Evolutionary conservation across 2,113 vertebrate genomes (phyloP).

Genomic region (Cyprinodon brontotheroides): DNA sequence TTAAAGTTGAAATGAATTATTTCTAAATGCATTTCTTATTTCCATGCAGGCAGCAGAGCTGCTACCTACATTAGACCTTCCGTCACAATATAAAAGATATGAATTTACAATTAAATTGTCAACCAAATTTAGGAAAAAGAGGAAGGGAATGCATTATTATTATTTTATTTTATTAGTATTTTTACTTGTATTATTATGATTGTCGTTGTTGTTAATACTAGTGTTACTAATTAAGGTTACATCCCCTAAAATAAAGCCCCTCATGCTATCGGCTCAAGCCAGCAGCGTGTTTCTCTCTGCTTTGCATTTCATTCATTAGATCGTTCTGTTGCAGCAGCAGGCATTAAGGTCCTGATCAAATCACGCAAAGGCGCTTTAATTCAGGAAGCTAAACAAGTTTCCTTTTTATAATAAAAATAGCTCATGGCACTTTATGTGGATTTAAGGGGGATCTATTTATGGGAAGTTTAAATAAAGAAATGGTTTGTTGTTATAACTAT

Average conservation of each 20-base stretch:
- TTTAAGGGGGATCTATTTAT: background rate
- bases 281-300: background rate
- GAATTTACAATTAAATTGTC: background rate
- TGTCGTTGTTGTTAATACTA: no score
- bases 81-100: no score
- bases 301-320: slow-evolving; percentile 16
- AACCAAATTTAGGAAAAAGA: no score
- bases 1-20: background rate
- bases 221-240: no score
- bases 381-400: background rate
- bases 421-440: background rate
- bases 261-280: no score
- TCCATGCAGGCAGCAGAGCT: background rate
- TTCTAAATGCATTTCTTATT: background rate
- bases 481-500: background rate
- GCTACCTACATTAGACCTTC: background rate
- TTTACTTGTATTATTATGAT: no score
- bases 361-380: background rate
- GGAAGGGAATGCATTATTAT: no score
- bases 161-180: no score
- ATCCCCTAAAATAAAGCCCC: no score
- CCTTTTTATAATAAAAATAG: background rate
- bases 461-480: background rate
- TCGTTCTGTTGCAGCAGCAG: background rate
- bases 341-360: no score